Evolutionary conservation across 2,888 invertebrate genomes (phyloP), one percentile per base, ranked within the genome.

Genomic region (Drosophila pseudotalamancana): DNA sequence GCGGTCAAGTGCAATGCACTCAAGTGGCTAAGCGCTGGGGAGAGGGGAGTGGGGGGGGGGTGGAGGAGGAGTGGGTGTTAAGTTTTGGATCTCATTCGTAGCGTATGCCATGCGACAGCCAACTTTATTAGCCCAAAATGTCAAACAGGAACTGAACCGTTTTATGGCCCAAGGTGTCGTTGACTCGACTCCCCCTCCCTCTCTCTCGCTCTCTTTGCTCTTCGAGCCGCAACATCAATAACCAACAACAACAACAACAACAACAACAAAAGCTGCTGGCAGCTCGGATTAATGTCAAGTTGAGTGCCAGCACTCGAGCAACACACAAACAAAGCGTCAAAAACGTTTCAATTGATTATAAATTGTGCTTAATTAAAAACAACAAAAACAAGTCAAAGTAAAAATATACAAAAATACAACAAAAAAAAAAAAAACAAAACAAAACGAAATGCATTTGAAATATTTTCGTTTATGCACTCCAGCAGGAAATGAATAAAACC

Each of bases 1-100:
- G 79, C 79, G 79, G 83, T 85, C 86, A 79, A 79, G 82, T 75
- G 78, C 75, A 81, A 67, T 55, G 72, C 68, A 69, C 73, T 62
- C 70, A 35, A 69, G 53, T 57, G 70, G 45, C 27, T 49, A 62
- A 53, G 23, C 45, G 34, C 14, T 25, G 29, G 37, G 21, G 31
- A 34, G 29, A 14, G 48, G 32, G 23, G 12, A 2, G 6, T 12
- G 9, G 4, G 6, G 6, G 11, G 1, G 14, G 6, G 9, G 37
- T 9, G 4, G 23, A 9, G 32, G 14, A 9, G 25, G 25, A n/a
- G 25, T 25, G 25, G 8, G 8, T 25, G 2, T 27, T 4, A 40
- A 18, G 29, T n/a, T 18, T 43, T 29, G 18, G 4, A 12, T 27
- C n/a, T 29, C n/a, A 43, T 19, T 31, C 31, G 25, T 3, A 3